Percentiles rank a stretch among this genome's conserved stretches.
phyloP scores from a whole-genome alignment of 2,797 vertebrate genomes.

The Syngnathus acus region DNA sequence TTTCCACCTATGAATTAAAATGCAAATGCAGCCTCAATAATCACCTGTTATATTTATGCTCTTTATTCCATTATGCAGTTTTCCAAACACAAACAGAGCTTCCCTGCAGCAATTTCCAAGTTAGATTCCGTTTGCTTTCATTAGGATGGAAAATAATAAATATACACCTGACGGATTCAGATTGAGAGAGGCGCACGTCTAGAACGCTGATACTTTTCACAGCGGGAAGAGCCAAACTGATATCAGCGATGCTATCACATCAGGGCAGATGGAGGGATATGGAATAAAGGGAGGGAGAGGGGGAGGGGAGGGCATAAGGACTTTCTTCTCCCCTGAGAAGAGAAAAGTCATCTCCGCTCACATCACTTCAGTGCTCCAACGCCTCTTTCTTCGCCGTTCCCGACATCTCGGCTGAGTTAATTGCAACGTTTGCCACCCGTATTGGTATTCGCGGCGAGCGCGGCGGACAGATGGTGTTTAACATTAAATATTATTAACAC shows the following conservation, averaged over 20 bases:
- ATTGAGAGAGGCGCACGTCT: conserved; percentile 47
- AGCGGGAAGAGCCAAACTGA: conserved; percentile 48
- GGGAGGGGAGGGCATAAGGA: background rate
- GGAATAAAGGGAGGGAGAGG: conserved; percentile 18
- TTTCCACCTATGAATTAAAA: conserved; percentile 34
- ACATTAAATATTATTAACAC: conserved; percentile 70
- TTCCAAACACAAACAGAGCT: conserved; percentile 33
- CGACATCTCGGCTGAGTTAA: conserved; percentile 60
- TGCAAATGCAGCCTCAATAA: conserved; percentile 16
- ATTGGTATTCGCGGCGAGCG: conserved; percentile 51
- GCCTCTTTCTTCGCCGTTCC: conserved; percentile 21
- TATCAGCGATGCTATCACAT: conserved; percentile 37
- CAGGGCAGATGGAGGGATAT: conserved; percentile 39
- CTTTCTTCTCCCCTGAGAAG: conserved; percentile 1
- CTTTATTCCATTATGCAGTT: conserved; percentile 17
- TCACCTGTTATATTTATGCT: conserved; percentile 15
- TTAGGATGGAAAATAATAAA: conserved; percentile 27
- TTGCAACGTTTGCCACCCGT: conserved; percentile 48
- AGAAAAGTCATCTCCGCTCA: conserved; percentile 46
- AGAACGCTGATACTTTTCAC: conserved; percentile 47
- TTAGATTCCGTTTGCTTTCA: conserved; percentile 53
- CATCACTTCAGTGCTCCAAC: conserved; percentile 44
- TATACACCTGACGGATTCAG: conserved; percentile 48
- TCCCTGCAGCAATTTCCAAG: conserved; percentile 29
- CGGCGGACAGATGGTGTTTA: conserved; percentile 66